Evolutionary conservation across 2,797 vertebrate genomes (phyloP), one percentile per base, ranked within the genome.

Genomic region (Huso huso): DNA sequence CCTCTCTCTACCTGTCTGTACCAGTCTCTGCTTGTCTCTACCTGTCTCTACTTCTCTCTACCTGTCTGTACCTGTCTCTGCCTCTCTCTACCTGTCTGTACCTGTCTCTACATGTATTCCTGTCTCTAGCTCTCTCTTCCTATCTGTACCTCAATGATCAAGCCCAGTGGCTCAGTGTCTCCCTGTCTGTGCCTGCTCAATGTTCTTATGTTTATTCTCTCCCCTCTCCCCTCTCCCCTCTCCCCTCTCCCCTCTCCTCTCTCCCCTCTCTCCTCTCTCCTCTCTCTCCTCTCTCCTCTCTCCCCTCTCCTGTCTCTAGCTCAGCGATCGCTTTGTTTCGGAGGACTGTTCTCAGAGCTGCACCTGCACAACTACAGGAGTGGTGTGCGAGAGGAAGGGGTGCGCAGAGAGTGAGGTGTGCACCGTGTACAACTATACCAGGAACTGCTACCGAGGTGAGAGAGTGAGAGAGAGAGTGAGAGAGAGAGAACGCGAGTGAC

Each of bases 341-440:
- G 85, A 88, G 10, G 84, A 91, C 65, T 94, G 91, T 48, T 79
- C 85, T 7, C 78, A 84, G 82, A 72, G 49, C n/a, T 94, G 92
- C 59, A 79, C 83, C 70, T 92, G 93, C 37, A 82, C 68, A 1
- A 8, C 49, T 8, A 78, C 76, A 0, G 86, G 83, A 0, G 15
- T 72, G 0, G 78, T 72, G 7, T 93, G 92, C 52, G 70, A 77
- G 10, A 57, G 81, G 1, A 83, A 83, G 58, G n/a, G 66, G 58
- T 95, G 93, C 63, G 3, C 50, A 0, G 13, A 58, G 0, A 69
- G 65, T 0, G 51, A 87, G 5, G 7, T 83, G 61, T 93, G 93
- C 69, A 65, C 83, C n/a, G 52, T 93, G 65, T 87, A 60, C 1
- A 53, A 90, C 64, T 77, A 81, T 53, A 84, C 52, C 68, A 82